Evolutionary conservation across 2,888 invertebrate species (phyloP), one percentile per base, ranked within the genome.

Genomic region (Brachypterus glaber): DNA sequence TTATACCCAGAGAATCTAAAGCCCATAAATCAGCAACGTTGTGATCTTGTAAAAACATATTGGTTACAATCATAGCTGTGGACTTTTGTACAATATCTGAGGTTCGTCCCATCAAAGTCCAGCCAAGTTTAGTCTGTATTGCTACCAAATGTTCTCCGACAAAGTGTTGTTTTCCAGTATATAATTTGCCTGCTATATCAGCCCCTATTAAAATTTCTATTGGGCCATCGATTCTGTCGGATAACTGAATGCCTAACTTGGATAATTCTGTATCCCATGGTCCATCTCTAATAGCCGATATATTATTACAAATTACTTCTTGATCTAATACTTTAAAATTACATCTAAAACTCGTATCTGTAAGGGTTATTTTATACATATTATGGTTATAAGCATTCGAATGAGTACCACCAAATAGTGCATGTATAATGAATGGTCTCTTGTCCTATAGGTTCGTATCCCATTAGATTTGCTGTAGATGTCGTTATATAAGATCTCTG

Each of bases 401-500:
- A n/a, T n/a, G n/a, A n/a, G n/a, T n/a, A n/a, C n/a, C n/a, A n/a
- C n/a, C n/a, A n/a, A n/a, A n/a, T n/a, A n/a, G n/a, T n/a, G n/a
- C n/a, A n/a, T n/a, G n/a, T n/a, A n/a, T n/a, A n/a, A n/a, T n/a
- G n/a, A n/a, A n/a, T n/a, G n/a, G n/a, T n/a, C n/a, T 32, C 32
- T 11, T 8, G 12, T 14, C 35, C 7, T 34, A 37, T 39, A 4
- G 37, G 24, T 14, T 9, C 21, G 18, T 12, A 35, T 1, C 35
- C 31, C 11, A 38, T 16, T 14, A 9, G 2, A 2, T 12, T 12
- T 1, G 39, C 40, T 12, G 40, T 36, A 17, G 34, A 24, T 17
- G 35, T 37, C 35, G 40, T 26, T 18, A 45, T 35, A 32, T 45
- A 42, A 7, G 43, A 40, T 9, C 30, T 33, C 17, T 43, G 42